phyloP scores from a whole-genome alignment of 1,140 invertebrate genomes.

The Saxidomus purpurata region DNA sequence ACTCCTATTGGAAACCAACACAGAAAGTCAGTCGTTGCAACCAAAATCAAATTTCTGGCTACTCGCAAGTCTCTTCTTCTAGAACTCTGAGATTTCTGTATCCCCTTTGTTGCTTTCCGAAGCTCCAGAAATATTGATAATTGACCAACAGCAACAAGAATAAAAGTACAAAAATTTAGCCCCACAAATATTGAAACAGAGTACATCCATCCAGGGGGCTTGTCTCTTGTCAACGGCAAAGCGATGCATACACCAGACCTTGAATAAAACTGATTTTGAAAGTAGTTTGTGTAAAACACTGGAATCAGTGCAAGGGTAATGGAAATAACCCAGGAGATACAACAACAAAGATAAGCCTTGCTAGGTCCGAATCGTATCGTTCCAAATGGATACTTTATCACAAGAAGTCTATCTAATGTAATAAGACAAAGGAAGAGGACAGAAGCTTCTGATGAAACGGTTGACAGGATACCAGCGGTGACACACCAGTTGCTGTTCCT shows the following conservation, averaged over 20 bases:
- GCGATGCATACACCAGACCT: background rate
- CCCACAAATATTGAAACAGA: too few relatives aligned
- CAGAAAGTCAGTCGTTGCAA: too few relatives aligned
- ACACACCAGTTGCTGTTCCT: too few relatives aligned
- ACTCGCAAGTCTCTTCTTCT: too few relatives aligned
- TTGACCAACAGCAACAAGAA: constrained; percentile 73
- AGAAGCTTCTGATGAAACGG: constrained; percentile 75
- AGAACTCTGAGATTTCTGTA: background rate
- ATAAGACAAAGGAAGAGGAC: constrained; percentile 77
- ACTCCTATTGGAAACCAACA: too few relatives aligned
- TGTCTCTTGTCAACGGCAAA: too few relatives aligned
- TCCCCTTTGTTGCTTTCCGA: background rate
- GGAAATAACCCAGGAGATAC: too few relatives aligned
- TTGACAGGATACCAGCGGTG: constrained; percentile 79
- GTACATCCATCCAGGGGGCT: too few relatives aligned
- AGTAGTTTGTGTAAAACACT: constrained; percentile 62
- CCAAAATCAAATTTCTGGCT: too few relatives aligned
- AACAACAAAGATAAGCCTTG: constrained; percentile 21
- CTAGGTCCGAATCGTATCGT: constrained; percentile 49
- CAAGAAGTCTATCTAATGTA: too few relatives aligned
- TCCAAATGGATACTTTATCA: constrained; percentile 78
- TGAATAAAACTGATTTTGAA: constrained; percentile 56
- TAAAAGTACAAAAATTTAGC: constrained; percentile 70
- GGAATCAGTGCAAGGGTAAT: constrained; percentile 68
- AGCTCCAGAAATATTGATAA: too few relatives aligned